Base-by-base conservation (phyloP, 2,888 invertebrate genomes). In the Orthosia gothica region DNA sequence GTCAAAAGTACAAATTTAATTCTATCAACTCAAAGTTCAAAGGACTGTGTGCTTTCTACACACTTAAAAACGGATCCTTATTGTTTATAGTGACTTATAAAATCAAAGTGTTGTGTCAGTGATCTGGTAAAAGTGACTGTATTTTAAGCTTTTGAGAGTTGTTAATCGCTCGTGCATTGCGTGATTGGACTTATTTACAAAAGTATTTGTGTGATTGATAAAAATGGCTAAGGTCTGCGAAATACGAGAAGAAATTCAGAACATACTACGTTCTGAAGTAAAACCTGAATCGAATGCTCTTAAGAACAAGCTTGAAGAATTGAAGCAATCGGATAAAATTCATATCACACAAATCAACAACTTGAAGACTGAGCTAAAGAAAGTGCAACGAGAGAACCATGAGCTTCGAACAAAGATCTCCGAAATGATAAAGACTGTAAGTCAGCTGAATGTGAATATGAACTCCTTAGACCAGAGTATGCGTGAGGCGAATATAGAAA, bases 401-500 rank as follows among this genome's bases (percentile, higher is more conserved):
- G 62, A 62, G 49, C 62, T 62, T 12, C 18, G 23, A 0, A 18
- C 62, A 49, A 23, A 63, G 62, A 49, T 49, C 16, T 5, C 47
- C 16, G 62, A 63, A 12, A 63, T 63, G 62, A 16, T 49, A 3
- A 49, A 49, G 3, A 47, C 62, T 63, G 23, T 63, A 0, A 47
- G 23, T 23, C 47, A 49, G 45, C 5, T 63, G 23, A 63, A 47
- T 1, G 47, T 23, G 23, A 47, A 18, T 23, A 11, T 63, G 18
- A 63, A 11, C 5, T 16, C 23, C 7, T 11, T 63, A 1, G 62
- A 63, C 49, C 62, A 23, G 18, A 49, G 23, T 20, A 12, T 63
- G 23, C 62, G 62, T 5, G 62, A 63, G 7, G 12, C 49, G 12
- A 63, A 63, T 63, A 23, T 62, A 47, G 62, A 62, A 47, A 62